Evolutionary conservation across 2,797 vertebrate genomes (phyloP).

Genomic region (Sebastes diaconus): DNA sequence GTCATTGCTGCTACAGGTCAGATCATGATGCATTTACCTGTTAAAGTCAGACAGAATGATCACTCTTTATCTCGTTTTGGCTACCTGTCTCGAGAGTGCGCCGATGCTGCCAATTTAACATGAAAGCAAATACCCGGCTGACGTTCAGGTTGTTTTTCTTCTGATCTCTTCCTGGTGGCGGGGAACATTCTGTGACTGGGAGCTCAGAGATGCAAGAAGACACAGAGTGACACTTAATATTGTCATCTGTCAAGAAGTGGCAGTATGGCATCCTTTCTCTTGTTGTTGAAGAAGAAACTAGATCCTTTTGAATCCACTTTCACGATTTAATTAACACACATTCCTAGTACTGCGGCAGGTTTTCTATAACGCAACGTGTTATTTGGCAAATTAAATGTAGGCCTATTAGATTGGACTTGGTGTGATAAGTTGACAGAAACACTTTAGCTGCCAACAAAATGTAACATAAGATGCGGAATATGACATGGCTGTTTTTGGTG

Average conservation of each 20-base stretch:
- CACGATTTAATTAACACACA: slow-evolving; percentile 25
- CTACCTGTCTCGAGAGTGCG: slow-evolving; percentile 1
- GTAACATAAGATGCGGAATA: background rate
- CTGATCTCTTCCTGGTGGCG: slow-evolving; percentile 15
- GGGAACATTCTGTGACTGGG: slow-evolving; percentile 25
- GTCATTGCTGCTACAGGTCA: slow-evolving; percentile 1
- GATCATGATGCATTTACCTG: slow-evolving; percentile 10
- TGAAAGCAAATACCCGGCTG: slow-evolving; percentile 21
- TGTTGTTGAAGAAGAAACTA: background rate
- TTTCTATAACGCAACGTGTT: background rate
- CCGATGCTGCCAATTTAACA: slow-evolving; percentile 31
- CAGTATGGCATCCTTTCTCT: background rate
- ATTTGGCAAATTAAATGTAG: background rate
- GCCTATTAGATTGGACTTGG: background rate
- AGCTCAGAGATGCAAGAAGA: background rate
- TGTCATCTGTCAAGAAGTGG: slow-evolving; percentile 31
- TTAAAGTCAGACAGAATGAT: slow-evolving; percentile 16
- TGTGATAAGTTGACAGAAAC: background rate
- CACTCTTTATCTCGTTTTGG: slow-evolving; percentile 21
- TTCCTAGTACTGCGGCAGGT: background rate
- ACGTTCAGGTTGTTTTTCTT: slow-evolving; percentile 24
- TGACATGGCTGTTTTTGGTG: too few relatives aligned
- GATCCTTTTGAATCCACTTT: slow-evolving; percentile 32
- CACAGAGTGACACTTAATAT: slow-evolving; percentile 22
- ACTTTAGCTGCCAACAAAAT: background rate